phyloP scores from a whole-genome alignment of 2,888 invertebrate species.

The Augochlorella aurata region DNA sequence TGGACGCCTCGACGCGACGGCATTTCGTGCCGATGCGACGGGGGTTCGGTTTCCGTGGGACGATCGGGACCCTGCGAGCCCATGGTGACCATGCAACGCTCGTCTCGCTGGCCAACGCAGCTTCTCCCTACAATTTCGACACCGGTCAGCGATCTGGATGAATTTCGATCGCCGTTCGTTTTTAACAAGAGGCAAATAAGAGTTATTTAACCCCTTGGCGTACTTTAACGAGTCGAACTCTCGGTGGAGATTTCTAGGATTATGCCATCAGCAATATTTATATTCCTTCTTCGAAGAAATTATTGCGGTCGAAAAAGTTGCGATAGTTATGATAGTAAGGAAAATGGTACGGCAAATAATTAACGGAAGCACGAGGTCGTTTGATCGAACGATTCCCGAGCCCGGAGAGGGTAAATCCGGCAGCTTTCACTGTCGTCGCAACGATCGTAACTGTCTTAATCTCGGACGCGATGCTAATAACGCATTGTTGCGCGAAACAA shows the following conservation, averaged over 20 bases:
- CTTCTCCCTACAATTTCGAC: too few relatives aligned
- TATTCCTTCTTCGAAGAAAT: too few relatives aligned
- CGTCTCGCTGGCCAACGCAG: not conserved
- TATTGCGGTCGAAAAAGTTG: too few relatives aligned
- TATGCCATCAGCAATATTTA: too few relatives aligned
- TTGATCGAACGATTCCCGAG: not conserved
- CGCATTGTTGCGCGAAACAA: conserved; percentile 34
- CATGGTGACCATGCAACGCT: not conserved
- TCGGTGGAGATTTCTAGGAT: too few relatives aligned
- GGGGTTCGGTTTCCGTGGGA: conserved; percentile 16
- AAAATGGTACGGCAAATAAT: too few relatives aligned
- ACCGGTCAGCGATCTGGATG: too few relatives aligned
- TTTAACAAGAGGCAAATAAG: too few relatives aligned
- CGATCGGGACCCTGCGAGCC: not conserved
- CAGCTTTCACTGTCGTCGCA: conserved; percentile 37
- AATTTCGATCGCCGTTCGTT: too few relatives aligned
- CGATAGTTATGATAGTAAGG: too few relatives aligned
- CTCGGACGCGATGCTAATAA: conserved; percentile 27
- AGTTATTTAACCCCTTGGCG: too few relatives aligned
- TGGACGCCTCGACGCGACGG: not conserved
- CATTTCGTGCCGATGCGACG: conserved; percentile 6
- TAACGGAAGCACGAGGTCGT: not conserved
- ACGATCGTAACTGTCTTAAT: conserved; percentile 29
- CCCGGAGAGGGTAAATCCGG: conserved; percentile 2
- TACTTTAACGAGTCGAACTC: too few relatives aligned